phyloP scores from a whole-genome alignment of 2,797 vertebrate genomes.

The Antrozous pallidus region DNA sequence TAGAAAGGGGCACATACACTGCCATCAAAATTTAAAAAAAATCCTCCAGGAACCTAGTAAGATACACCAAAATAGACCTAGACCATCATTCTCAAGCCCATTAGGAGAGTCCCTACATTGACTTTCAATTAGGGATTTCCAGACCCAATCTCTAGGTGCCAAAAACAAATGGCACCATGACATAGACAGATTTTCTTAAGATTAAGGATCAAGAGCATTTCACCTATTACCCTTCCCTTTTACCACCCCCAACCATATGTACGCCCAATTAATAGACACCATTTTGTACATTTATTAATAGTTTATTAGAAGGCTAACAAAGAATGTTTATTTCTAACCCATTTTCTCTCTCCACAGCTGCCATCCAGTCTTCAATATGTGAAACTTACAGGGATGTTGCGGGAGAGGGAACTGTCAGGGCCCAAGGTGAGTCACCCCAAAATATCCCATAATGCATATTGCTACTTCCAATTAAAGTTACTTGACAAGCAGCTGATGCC shows the following conservation, averaged over 20 bases:
- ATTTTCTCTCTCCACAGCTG: neutral
- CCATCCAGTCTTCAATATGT: neutral
- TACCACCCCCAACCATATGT: neutral
- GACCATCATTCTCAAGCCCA: neutral
- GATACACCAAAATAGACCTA: neutral
- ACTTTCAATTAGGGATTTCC: neutral
- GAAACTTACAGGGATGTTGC: neutral
- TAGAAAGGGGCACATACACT: neutral
- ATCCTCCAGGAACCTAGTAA: neutral
- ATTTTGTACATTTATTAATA: neutral
- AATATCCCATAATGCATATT: neutral
- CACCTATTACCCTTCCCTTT: neutral
- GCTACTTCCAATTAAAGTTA: neutral
- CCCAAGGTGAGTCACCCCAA: neutral
- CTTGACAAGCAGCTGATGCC: neutral
- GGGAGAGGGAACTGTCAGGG: neutral
- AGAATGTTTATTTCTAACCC: neutral
- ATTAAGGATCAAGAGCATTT: neutral
- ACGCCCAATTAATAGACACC: neutral
- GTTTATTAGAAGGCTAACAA: neutral
- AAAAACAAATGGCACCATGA: neutral
- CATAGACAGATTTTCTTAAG: neutral
- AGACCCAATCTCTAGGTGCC: neutral
- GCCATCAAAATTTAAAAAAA: neutral
- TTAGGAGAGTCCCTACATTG: neutral